Percentiles rank a stretch among this genome's conserved stretches.
These are phyloP conservation scores for Slavum lentiscoides DNA, from an alignment of 2,888 invertebrate genomes.

Conservation along the genomic window DNA sequence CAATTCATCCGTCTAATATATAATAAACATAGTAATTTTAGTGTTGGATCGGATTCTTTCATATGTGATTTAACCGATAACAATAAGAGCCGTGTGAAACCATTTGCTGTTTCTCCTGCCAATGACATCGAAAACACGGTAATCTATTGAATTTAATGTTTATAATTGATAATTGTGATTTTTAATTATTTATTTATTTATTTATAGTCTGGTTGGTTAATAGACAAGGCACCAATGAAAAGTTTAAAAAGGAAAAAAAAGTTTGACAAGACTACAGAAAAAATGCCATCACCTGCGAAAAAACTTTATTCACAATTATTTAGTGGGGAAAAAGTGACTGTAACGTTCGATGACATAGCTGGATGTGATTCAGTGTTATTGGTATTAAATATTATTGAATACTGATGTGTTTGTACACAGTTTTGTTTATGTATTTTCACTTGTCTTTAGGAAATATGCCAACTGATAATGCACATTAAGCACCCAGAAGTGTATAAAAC, in stretches of 20 bases:
- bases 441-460: slow-evolving; percentile 67
- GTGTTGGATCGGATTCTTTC: neutral
- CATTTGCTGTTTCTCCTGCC: neutral
- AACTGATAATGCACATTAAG: slow-evolving; percentile 80
- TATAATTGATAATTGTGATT: neutral
- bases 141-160: neutral
- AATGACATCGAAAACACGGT: neutral
- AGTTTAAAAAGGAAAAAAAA: slow-evolving; percentile 41
- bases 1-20: neutral
- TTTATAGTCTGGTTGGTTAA: slow-evolving; percentile 18
- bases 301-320: slow-evolving; percentile 26
- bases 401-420: neutral
- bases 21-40: neutral
- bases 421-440: slow-evolving; percentile 25
- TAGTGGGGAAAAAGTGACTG: slow-evolving; percentile 16
- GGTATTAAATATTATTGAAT: slow-evolving; percentile 56
- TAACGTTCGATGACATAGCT: slow-evolving; percentile 77
- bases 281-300: slow-evolving; percentile 19
- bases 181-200: neutral
- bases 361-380: slow-evolving; percentile 76
- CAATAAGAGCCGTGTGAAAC: neutral
- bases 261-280: slow-evolving; percentile 23
- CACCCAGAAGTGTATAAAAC: slow-evolving; percentile 86
- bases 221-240: neutral
- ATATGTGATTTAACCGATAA: slow-evolving; percentile 26